Conservation (phyloP, 2,888 invertebrate species). For the Antheraea yamamai region DNA sequence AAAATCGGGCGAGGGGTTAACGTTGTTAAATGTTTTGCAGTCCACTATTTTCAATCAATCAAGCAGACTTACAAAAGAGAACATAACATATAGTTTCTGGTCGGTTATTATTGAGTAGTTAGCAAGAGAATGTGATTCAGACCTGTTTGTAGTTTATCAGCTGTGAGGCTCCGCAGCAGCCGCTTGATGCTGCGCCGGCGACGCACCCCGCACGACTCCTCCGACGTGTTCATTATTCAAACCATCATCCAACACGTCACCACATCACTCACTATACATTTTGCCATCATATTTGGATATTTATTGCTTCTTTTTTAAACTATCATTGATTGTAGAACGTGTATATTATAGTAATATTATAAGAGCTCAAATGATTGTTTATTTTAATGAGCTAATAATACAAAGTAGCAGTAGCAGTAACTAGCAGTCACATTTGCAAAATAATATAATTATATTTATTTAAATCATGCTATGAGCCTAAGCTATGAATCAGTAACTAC, state of each 20-base stretch:
- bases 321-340: neutral
- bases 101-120: neutral
- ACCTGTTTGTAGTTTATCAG: conserved; percentile 64
- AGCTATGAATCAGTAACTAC: too few relatives aligned
- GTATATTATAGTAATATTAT: neutral
- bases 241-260: conserved; percentile 25
- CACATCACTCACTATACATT: neutral
- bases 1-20: too few relatives aligned
- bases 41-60: too few relatives aligned
- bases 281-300: conserved; percentile 15
- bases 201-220: conserved; percentile 66
- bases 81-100: neutral
- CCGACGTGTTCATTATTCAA: conserved; percentile 58
- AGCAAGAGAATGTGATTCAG: neutral
- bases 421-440: too few relatives aligned
- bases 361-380: neutral
- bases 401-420: too few relatives aligned
- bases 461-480: too few relatives aligned
- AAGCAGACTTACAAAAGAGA: neutral
- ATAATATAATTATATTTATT: too few relatives aligned
- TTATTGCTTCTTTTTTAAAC: neutral
- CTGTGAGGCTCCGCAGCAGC: conserved; percentile 74
- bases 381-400: too few relatives aligned
- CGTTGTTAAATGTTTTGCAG: too few relatives aligned
- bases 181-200: conserved; percentile 78